These are phyloP conservation scores for Polydrusus pterygomalis DNA, from an alignment of 2,888 invertebrate genomes.

Conservation along the genomic window DNA sequence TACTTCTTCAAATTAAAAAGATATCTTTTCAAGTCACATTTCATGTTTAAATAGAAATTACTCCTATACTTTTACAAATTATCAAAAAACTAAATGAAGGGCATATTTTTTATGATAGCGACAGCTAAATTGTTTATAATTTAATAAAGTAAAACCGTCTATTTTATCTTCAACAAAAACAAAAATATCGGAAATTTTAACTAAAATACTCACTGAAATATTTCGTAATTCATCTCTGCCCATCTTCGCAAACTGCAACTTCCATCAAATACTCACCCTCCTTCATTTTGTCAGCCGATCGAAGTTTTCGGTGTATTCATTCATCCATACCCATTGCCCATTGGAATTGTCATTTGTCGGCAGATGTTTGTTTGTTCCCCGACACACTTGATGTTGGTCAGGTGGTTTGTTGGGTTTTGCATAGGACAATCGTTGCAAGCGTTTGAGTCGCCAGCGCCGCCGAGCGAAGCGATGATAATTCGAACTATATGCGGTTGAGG, in stretches of 20 bases:
- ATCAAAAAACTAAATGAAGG: too few species aligned
- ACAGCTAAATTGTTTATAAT: too few species aligned
- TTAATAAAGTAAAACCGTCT: too few species aligned
- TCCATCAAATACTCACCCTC: too few species aligned
- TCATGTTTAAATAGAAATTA: too few species aligned
- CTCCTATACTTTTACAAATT: too few species aligned
- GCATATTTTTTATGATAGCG: too few species aligned
- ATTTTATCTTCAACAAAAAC: too few species aligned
- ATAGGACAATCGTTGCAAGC: constrained; percentile 11
- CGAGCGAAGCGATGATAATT: not conserved
- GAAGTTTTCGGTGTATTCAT: constrained; percentile 11
- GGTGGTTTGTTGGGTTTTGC: constrained; percentile 59
- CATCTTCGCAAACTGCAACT: not conserved
- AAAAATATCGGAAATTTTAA: too few species aligned
- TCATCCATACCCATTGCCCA: constrained; percentile 50
- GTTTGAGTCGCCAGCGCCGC: not conserved
- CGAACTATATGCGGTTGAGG: not conserved
- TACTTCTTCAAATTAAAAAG: too few species aligned
- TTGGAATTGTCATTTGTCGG: constrained; percentile 55
- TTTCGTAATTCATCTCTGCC: not conserved
- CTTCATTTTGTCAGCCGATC: constrained; percentile 3
- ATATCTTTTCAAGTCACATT: too few species aligned
- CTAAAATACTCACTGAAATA: not conserved
- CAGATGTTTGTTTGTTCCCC: constrained; percentile 61
- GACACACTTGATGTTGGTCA: constrained; percentile 61